Evolutionary conservation across 64 coral and sea anemone species (phyloP), one percentile per base, ranked within the genome.

Genomic region (Pachyseris speciosa): DNA sequence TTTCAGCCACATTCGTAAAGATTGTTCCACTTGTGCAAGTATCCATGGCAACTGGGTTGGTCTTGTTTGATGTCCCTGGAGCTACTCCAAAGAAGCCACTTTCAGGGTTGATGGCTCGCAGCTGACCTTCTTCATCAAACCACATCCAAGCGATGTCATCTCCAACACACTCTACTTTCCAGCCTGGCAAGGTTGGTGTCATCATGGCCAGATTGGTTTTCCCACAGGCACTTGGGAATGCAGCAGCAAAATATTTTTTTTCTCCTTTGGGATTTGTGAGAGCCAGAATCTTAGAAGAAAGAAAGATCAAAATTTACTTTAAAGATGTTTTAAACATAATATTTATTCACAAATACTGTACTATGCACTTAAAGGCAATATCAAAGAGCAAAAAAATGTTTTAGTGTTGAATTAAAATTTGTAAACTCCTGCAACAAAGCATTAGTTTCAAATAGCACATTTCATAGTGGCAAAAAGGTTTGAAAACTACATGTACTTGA

Each of bases 141-240:
- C 78, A 93, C 95, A 97, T 97, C 95, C 95, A 97, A 58, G 95
- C 95, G 31, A 97, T 97, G 50, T 97, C 95, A 80, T 97, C 95
- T 42, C 95, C 95, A 0, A 97, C 91, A 90, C 95, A 97, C 30
- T 97, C 95, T 15, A 88, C 95, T 42, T 97, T 97, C 95, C 95
- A 97, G 11, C 95, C 95, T 34, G 95, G 95, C 0, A 97, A 22
- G 0, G 91, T 97, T 51, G 95, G 95, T 55, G 83, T 83, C 86
- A 97, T 84, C 95, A 97, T 97, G 61, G 95, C 95, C 22, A 97
- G 63, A 58, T 97, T 97, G 16, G 95, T 97, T 31, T 97, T 97
- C 41, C 95, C 95, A 40, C 95, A 97, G 1, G 95, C 95, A 86
- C 95, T 97, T 49, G 95, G 95, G 40, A 97, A 97, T 13, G 95